Base-by-base conservation (phyloP, 2,113 vertebrate genomes). In the Dermatemys mawii region DNA sequence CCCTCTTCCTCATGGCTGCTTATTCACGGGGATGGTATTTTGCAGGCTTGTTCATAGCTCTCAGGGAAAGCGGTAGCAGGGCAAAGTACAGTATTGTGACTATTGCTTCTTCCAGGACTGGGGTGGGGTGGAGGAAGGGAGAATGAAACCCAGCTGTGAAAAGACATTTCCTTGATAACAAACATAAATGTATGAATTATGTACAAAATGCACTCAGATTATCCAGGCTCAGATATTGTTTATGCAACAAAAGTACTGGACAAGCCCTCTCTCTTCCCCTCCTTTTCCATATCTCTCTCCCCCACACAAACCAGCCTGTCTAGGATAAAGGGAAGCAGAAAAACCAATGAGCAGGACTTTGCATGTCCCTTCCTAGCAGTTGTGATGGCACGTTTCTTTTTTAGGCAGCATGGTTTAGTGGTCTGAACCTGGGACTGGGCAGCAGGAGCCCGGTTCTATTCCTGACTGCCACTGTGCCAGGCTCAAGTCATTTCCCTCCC, bases 151-250 rank as follows among this genome's bases (percentile, higher is more conserved):
- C 97, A 96, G 97, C 92, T 93, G 88, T 3, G 19, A 93, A 95
- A 97, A 98, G 97, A 96, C 96, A 98, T 97, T 98, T 98, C 97
- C 97, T 96, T 95, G 93, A 98, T 97, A 97, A 98, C 96, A 97
- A 97, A 96, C 93, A 96, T 27, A 60, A 83, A 41, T 24, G 53
- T 89, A 83, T 86, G 63, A 96, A 95, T 96, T 95, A 95, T 76
- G 94, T 93, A 87, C 96, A 82, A 26, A 93, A 96, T 88, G 76
- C 16, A 78, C 4, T 86, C 90, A 48, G 70, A 78, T 54, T 93
- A 93, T 88, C 92, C 93, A 4, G 90, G 87, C 96, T 90, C 70
- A 73, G 93, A 80, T 70, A 9, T 78, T 97, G 96, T 97, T 98
- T 96, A 78, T 27, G 35, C 89, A 97, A 11, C 2, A 87, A 83